These are phyloP conservation scores for Julus scanicus DNA, from an alignment of 2,888 invertebrate species.

Conservation along the genomic window DNA sequence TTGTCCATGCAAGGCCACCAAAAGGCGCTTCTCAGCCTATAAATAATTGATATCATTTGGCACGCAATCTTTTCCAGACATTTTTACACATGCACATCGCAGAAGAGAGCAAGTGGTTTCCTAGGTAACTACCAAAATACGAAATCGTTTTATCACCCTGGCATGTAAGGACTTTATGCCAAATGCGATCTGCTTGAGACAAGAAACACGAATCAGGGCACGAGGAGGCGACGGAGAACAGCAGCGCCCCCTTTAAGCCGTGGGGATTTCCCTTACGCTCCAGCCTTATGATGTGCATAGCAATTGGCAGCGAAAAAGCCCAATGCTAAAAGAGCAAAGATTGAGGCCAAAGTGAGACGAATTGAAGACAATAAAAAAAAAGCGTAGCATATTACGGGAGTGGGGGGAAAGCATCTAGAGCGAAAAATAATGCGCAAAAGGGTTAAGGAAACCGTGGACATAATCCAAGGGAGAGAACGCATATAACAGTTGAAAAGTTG, in stretches of 20 bases:
- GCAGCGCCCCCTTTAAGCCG: constrained; percentile 26
- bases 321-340: constrained; percentile 43
- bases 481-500: background rate
- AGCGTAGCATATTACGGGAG: background rate
- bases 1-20: background rate
- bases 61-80: constrained; percentile 50
- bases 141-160: constrained; percentile 51
- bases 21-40: background rate
- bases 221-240: background rate
- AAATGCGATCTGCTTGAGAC: constrained; percentile 45
- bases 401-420: background rate
- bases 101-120: constrained; percentile 35
- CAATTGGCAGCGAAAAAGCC: constrained; percentile 3
- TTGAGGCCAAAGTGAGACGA: constrained; percentile 47
- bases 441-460: background rate
- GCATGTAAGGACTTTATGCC: constrained; percentile 46
- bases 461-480: background rate
- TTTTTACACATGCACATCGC: constrained; percentile 30
- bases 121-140: constrained; percentile 51
- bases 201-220: constrained; percentile 22
- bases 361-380: constrained; percentile 43
- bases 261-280: background rate
- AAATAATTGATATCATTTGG: constrained; percentile 50
- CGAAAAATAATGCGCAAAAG: background rate
- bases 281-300: constrained; percentile 20